phyloP scores from a whole-genome alignment of 2,797 vertebrate species.

The Anas georgica region DNA sequence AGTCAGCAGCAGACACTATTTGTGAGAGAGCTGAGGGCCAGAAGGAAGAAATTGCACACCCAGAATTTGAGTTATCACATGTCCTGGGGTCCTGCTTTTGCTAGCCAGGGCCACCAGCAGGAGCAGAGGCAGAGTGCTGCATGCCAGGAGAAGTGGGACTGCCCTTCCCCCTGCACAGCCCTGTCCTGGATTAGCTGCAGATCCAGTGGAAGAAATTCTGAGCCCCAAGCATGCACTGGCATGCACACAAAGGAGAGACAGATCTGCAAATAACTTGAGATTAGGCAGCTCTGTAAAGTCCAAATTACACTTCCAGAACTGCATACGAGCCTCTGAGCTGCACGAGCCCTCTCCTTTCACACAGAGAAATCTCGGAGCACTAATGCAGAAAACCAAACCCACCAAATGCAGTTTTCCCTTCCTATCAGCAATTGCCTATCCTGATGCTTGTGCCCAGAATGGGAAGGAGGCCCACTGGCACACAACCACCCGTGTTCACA shows the following conservation, averaged over 20 bases:
- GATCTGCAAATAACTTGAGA: not conserved
- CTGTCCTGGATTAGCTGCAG: not conserved
- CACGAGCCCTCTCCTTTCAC: fast-evolving
- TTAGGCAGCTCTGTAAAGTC: not conserved
- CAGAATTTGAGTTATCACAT: not conserved
- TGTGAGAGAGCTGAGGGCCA: not conserved
- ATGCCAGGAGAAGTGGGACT: not conserved
- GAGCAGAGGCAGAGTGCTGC: not conserved
- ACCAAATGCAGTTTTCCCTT: not conserved
- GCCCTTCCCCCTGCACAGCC: not conserved
- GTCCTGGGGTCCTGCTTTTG: not conserved
- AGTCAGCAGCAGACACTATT: not conserved
- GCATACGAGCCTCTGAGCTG: fast-evolving
- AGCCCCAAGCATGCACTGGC: not conserved
- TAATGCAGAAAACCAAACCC: not conserved
- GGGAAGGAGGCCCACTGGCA: not conserved
- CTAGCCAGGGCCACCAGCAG: not conserved
- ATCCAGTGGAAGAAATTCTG: not conserved
- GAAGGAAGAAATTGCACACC: not conserved
- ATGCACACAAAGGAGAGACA: not conserved
- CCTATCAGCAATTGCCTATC: not conserved
- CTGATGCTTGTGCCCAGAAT: not conserved
- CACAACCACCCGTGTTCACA: too few species aligned
- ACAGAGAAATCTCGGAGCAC: not conserved
- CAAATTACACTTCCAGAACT: not conserved